Conservation (phyloP, 2,888 invertebrate genomes). For the Mylabris sibirica region DNA sequence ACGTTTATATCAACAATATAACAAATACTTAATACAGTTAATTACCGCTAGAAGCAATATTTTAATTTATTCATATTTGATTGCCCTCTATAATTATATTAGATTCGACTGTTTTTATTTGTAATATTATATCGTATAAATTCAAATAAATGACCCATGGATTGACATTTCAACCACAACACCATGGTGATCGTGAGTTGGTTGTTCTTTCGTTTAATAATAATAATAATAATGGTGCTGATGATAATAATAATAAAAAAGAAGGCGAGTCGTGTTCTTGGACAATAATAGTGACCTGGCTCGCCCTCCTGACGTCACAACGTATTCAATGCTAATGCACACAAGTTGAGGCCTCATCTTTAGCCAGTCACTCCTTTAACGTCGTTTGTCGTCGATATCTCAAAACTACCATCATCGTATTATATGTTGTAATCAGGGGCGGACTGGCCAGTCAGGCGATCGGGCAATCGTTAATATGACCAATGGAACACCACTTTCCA, state of each 20-base stretch:
- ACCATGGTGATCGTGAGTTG: constrained; percentile 32
- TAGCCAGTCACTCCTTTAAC: constrained; percentile 51
- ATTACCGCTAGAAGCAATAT: constrained; percentile 36
- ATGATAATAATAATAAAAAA: constrained; percentile 15
- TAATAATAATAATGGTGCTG: neutral
- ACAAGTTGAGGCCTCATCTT: constrained; percentile 52
- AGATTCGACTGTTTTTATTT: neutral
- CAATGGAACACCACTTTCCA: too few species aligned
- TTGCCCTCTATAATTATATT: constrained; percentile 1
- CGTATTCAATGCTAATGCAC: constrained; percentile 59
- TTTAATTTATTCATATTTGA: constrained; percentile 3
- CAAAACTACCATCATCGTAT: constrained; percentile 22
- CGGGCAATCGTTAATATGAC: too few species aligned
- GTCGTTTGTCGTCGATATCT: constrained; percentile 25
- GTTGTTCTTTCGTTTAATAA: constrained; percentile 14
- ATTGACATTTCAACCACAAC: constrained; percentile 34
- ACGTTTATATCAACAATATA: constrained; percentile 32
- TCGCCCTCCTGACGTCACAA: constrained; percentile 60
- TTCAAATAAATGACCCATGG: constrained; percentile 28
- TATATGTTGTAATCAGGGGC: too few species aligned
- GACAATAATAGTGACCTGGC: constrained; percentile 59
- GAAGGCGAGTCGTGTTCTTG: constrained; percentile 50
- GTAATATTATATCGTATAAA: neutral
- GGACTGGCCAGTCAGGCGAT: too few species aligned
- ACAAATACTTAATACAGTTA: constrained; percentile 40